A percentile compares a stretch with the other conserved stretches of the same genome.
phyloP scores from a whole-genome alignment of 2,888 invertebrate species.

The Scelioninae gen. 1 region DNA sequence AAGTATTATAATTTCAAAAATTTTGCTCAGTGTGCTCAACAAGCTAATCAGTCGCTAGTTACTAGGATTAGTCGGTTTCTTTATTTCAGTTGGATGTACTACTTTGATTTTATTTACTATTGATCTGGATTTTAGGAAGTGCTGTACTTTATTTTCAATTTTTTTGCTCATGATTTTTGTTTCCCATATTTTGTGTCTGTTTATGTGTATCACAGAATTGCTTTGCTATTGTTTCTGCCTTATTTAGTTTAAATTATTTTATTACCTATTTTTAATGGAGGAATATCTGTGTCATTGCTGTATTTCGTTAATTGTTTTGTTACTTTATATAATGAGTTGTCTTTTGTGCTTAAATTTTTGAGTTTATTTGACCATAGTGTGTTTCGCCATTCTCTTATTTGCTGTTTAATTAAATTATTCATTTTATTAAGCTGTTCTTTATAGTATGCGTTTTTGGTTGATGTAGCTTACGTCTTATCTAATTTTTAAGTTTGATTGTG shows the following conservation, averaged over 20 bases:
- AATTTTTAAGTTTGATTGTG: background rate
- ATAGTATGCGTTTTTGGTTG: background rate
- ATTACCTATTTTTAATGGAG: background rate
- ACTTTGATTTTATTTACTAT: background rate
- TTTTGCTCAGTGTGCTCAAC: conserved; percentile 5
- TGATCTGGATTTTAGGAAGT: background rate
- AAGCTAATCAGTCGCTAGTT: conserved; percentile 3
- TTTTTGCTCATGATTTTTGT: background rate
- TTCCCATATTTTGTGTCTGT: conserved; percentile 13
- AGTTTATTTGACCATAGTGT: conserved; percentile 9
- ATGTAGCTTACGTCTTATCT: background rate
- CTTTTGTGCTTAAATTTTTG: background rate
- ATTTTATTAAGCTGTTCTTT: background rate
- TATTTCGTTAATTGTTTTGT: conserved; percentile 21
- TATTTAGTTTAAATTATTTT: conserved; percentile 3
- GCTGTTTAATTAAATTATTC: background rate
- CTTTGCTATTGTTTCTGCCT: conserved; percentile 14
- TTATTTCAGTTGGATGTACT: conserved; percentile 11
- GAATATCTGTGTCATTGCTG: background rate
- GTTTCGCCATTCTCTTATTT: conserved; percentile 29
- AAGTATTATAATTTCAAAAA: conserved; percentile 2
- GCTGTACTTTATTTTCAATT: background rate
- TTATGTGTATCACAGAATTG: conserved; percentile 25
- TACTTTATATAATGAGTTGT: conserved; percentile 1
- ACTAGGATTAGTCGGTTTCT: background rate